Evolutionary conservation across 2,113 vertebrate genomes (phyloP).

Genomic region (Toxotes jaculatrix): DNA sequence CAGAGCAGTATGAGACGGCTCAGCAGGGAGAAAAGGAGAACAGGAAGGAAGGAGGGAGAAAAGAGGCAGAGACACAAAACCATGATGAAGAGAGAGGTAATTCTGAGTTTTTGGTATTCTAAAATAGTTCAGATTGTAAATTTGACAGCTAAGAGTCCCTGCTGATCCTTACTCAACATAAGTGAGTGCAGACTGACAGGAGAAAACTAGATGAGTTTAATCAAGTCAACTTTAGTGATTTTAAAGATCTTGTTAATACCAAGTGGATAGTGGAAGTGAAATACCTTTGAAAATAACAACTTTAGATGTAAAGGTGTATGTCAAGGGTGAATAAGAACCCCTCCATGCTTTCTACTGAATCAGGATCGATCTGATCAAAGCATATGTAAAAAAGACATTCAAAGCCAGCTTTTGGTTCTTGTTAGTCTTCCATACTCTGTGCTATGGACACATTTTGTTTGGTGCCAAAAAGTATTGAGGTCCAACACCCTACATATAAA

Average conservation of each 20-base stretch:
- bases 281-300: neutral
- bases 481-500: neutral
- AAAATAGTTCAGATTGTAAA: neutral
- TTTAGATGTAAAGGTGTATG: neutral
- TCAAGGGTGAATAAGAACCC: neutral
- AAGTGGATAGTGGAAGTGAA: neutral
- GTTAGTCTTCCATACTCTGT: no score
- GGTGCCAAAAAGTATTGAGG: neutral
- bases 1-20: slow-evolving; percentile 40
- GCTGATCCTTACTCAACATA: neutral
- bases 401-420: no score
- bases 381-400: neutral
- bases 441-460: neutral
- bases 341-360: neutral
- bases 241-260: slow-evolving; percentile 2
- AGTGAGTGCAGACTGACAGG: neutral
- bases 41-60: neutral
- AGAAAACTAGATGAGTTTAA: neutral
- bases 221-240: neutral
- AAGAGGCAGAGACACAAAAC: neutral
- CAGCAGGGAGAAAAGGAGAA: slow-evolving; percentile 9
- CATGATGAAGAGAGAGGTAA: neutral
- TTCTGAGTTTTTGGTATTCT: neutral
- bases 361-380: neutral
- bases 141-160: neutral